Conservation (phyloP, 2,888 invertebrate genomes). For the Drosophila leonis region DNA sequence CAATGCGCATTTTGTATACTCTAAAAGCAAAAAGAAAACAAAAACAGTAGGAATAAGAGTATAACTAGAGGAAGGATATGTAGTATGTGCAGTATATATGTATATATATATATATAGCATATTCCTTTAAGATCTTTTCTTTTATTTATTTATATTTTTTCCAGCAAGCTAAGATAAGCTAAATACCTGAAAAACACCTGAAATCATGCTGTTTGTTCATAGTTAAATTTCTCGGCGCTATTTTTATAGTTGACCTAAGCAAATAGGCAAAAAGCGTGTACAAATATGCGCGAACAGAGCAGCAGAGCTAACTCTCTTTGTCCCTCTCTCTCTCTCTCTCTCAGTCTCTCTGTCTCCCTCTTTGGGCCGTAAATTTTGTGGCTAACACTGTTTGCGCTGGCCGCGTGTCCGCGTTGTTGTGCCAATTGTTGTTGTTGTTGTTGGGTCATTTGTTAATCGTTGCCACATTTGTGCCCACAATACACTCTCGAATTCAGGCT, state of each 20-base stretch:
- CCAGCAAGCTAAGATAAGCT: neutral
- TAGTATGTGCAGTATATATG: neutral
- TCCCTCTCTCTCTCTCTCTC: neutral
- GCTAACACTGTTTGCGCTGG: slow-evolving; percentile 29
- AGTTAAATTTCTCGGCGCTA: slow-evolving; percentile 32
- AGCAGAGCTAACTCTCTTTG: neutral
- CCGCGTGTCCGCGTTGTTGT: slow-evolving; percentile 25
- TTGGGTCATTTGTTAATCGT: slow-evolving; percentile 45
- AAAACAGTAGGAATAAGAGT: neutral
- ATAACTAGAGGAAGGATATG: neutral
- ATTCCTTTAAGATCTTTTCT: neutral
- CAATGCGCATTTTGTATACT: slow-evolving; percentile 7
- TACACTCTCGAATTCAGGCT: slow-evolving; percentile 2
- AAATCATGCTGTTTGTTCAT: slow-evolving; percentile 1
- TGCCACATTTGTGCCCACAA: slow-evolving; percentile 18
- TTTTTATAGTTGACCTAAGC: slow-evolving; percentile 64
- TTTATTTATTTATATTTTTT: slow-evolving; percentile 11
- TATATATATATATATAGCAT: neutral
- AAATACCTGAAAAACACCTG: neutral
- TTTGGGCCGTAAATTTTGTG: slow-evolving; percentile 37
- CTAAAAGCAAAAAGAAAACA: neutral
- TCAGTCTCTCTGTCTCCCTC: neutral
- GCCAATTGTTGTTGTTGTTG: slow-evolving; percentile 23
- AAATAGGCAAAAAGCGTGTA: slow-evolving; percentile 41
- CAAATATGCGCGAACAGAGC: slow-evolving; percentile 1